Percentiles rank a stretch among this genome's conserved stretches.
Evolutionary conservation across 2,113 vertebrate genomes (phyloP).

Genomic region (Scomber japonicus): DNA sequence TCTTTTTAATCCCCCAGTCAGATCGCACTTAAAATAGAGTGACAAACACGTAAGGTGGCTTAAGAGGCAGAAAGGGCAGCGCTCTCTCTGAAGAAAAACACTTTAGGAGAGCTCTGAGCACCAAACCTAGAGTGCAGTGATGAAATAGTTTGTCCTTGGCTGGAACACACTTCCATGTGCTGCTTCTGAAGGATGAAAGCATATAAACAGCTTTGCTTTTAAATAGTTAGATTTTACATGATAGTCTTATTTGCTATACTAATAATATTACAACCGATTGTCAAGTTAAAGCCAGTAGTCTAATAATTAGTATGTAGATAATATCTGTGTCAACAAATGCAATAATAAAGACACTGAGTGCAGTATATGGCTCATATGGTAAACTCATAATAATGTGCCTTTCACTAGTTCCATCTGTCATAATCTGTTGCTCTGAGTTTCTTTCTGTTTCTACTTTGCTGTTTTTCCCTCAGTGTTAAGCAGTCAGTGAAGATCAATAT

Average conservation of each 20-base stretch:
- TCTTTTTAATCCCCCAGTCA: conserved; percentile 81
- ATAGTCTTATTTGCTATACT: background rate
- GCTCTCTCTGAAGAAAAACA: conserved; percentile 33
- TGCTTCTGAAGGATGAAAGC: conserved; percentile 3
- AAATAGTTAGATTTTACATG: background rate
- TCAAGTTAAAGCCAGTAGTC: too few relatives aligned
- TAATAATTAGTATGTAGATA: too few relatives aligned
- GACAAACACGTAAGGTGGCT: conserved; percentile 81
- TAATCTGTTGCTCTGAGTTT: too few relatives aligned
- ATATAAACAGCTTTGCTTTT: background rate
- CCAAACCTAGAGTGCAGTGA: conserved; percentile 17
- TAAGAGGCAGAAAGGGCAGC: conserved; percentile 75
- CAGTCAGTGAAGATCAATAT: too few relatives aligned
- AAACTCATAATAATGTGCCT: too few relatives aligned
- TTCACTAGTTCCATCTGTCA: too few relatives aligned
- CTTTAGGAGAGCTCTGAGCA: conserved; percentile 23
- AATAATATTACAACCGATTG: background rate
- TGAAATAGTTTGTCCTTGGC: conserved; percentile 19
- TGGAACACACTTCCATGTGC: background rate
- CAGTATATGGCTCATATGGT: too few relatives aligned
- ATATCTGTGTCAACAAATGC: too few relatives aligned
- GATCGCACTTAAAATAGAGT: conserved; percentile 76
- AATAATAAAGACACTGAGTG: too few relatives aligned
- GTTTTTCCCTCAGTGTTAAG: too few relatives aligned
- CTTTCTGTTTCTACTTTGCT: too few relatives aligned